Percentiles rank a stretch among this genome's conserved stretches.
Evolutionary conservation across 2,888 invertebrate species (phyloP).

Genomic region (Xestia c-nigrum): DNA sequence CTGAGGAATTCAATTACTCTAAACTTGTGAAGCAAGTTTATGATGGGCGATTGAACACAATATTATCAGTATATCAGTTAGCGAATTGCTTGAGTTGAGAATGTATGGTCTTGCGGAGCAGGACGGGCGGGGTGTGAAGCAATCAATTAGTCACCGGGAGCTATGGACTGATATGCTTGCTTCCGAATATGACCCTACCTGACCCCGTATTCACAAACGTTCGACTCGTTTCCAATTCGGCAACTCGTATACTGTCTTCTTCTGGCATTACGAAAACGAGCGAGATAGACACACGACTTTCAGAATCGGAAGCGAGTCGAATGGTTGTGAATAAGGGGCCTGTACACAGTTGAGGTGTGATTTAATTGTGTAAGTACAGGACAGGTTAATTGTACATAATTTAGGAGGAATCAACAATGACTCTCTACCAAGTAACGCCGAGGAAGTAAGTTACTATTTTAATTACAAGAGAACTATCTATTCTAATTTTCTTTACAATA

Average conservation of each 20-base stretch:
- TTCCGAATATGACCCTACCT: too few relatives aligned
- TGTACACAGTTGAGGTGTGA: background rate
- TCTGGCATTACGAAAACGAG: too few relatives aligned
- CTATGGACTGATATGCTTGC: background rate
- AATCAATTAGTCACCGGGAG: background rate
- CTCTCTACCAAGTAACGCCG: background rate
- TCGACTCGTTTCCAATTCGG: too few relatives aligned
- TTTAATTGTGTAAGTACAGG: conserved; percentile 5
- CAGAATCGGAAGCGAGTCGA: too few relatives aligned
- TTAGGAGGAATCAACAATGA: background rate
- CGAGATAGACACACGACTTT: too few relatives aligned
- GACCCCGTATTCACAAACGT: too few relatives aligned
- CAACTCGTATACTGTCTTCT: too few relatives aligned
- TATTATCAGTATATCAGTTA: background rate
- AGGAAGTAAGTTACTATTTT: background rate
- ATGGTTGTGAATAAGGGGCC: too few relatives aligned
- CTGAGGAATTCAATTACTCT: background rate
- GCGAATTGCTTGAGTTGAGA: conserved; percentile 6
- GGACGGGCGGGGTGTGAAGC: background rate
- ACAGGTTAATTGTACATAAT: background rate
- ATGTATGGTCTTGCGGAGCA: background rate
- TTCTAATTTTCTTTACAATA: too few relatives aligned
- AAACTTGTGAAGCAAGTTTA: background rate
- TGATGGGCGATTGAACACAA: background rate
- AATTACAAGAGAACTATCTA: background rate